A percentile compares a stretch with the other conserved stretches of the same genome.
Conservation (phyloP, 2,113 vertebrate species). For the Eudyptes chrysolophus region DNA sequence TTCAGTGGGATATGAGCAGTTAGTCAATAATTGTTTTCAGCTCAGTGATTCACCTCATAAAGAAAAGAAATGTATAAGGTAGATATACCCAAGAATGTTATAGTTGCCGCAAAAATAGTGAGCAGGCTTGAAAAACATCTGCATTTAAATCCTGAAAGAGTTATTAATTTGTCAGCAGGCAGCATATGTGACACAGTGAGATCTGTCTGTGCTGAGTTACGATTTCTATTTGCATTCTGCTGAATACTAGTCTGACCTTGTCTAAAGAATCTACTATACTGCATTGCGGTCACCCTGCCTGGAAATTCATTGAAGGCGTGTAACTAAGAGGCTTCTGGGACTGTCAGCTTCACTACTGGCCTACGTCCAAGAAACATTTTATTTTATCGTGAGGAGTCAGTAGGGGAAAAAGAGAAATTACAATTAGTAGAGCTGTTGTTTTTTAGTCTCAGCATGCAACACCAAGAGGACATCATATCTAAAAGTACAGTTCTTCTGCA, state of each 20-base stretch:
- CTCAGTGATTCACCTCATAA: neutral
- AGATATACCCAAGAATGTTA: neutral
- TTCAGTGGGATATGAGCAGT: neutral
- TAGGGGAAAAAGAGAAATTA: neutral
- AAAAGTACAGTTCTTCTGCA: neutral
- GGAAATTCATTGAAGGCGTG: neutral
- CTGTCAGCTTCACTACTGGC: neutral
- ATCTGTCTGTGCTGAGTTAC: constrained; percentile 9
- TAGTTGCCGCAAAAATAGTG: neutral
- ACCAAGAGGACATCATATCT: neutral
- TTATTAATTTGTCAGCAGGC: constrained; percentile 29
- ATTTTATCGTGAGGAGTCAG: neutral
- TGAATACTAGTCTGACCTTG: constrained; percentile 32
- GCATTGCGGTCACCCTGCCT: neutral
- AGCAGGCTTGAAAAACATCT: neutral
- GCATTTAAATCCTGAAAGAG: constrained; percentile 25
- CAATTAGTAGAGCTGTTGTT: neutral
- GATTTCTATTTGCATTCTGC: constrained; percentile 37
- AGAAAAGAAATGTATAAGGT: neutral
- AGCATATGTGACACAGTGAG: neutral
- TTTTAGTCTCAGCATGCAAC: neutral
- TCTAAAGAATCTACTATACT: neutral
- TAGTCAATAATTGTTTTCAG: neutral
- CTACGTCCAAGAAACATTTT: neutral
- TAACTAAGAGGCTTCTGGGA: neutral